A percentile compares a stretch with the other conserved stretches of the same genome.
phyloP scores from a whole-genome alignment of 1,140 invertebrate species.

The Drosophila quadrilineata region DNA sequence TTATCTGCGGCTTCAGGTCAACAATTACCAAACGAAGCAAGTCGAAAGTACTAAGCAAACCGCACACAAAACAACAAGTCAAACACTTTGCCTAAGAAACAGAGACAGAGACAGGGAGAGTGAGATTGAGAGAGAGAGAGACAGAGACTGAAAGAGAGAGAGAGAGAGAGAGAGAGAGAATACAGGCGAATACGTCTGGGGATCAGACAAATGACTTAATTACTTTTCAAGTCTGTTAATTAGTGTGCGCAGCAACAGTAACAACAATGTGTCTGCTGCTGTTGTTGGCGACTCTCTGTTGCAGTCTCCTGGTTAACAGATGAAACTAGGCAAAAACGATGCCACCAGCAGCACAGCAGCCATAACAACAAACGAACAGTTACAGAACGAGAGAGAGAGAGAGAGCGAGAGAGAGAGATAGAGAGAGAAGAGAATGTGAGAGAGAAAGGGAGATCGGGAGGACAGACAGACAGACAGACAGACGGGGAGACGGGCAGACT shows the following conservation, averaged over 20 bases:
- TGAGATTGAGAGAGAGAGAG: not conserved
- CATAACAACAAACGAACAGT: not conserved
- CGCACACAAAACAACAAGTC: slow-evolving; percentile 27
- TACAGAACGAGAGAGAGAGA: not conserved
- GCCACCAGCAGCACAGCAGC: slow-evolving; percentile 5
- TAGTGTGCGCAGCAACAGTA: slow-evolving; percentile 55
- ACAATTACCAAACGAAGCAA: slow-evolving; percentile 41
- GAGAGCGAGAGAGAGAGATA: not conserved
- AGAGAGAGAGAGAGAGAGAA: slow-evolving; percentile 15
- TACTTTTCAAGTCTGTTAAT: slow-evolving; percentile 77
- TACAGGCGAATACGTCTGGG: slow-evolving; percentile 54
- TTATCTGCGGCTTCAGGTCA: slow-evolving; percentile 48
- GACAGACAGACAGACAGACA: not conserved
- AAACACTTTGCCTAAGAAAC: slow-evolving; percentile 34
- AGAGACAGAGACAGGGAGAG: not conserved
- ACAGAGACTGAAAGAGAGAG: not conserved
- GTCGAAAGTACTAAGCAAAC: slow-evolving; percentile 6
- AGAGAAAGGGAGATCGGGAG: not conserved
- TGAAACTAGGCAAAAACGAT: slow-evolving; percentile 24
- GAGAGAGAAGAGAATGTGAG: not conserved
- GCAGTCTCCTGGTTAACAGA: slow-evolving; percentile 31
- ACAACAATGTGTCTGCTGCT: slow-evolving; percentile 12
- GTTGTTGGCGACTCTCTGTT: slow-evolving; percentile 25
- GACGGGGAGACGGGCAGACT: too few species aligned
- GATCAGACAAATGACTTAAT: slow-evolving; percentile 75